Evolutionary conservation across 2,888 invertebrate genomes (phyloP).

Genomic region (Apamea sordens): DNA sequence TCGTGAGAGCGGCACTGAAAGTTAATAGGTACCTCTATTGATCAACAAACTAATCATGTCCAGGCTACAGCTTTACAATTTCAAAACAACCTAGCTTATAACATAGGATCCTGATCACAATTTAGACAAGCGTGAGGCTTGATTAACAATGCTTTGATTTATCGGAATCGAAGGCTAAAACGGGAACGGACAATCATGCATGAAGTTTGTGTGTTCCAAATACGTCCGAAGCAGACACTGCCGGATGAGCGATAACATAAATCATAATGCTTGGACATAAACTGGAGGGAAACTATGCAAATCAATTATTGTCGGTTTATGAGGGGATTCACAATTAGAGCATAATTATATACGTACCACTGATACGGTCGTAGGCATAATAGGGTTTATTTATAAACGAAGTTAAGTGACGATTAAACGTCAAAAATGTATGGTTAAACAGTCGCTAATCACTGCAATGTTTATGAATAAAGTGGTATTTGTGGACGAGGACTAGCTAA

Average conservation of each 20-base stretch:
- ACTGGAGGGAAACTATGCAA: constrained; percentile 3
- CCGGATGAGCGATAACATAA: constrained; percentile 1
- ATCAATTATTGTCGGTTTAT: constrained; percentile 5
- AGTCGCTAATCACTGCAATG: too few relatives aligned
- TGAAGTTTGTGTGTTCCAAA: constrained; percentile 41
- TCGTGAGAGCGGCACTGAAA: background rate
- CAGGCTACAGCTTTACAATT: background rate
- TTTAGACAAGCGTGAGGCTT: constrained; percentile 27
- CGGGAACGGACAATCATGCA: constrained; percentile 7
- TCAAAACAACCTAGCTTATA: background rate
- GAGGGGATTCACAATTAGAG: background rate
- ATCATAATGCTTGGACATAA: constrained; percentile 8
- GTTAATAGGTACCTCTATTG: background rate
- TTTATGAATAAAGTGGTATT: too few relatives aligned
- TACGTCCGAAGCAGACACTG: constrained; percentile 42
- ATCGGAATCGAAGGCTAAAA: constrained; percentile 8
- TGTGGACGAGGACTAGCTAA: background rate
- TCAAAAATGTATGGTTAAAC: too few relatives aligned
- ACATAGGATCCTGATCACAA: constrained; percentile 20
- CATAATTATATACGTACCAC: background rate
- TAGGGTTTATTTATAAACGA: too few relatives aligned
- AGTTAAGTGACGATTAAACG: too few relatives aligned
- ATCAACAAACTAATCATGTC: background rate
- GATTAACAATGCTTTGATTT: constrained; percentile 47
- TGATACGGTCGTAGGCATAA: too few relatives aligned